These are phyloP conservation scores for Wasmannia auropunctata DNA, from an alignment of 1,140 invertebrate species.

Conservation along the genomic window DNA sequence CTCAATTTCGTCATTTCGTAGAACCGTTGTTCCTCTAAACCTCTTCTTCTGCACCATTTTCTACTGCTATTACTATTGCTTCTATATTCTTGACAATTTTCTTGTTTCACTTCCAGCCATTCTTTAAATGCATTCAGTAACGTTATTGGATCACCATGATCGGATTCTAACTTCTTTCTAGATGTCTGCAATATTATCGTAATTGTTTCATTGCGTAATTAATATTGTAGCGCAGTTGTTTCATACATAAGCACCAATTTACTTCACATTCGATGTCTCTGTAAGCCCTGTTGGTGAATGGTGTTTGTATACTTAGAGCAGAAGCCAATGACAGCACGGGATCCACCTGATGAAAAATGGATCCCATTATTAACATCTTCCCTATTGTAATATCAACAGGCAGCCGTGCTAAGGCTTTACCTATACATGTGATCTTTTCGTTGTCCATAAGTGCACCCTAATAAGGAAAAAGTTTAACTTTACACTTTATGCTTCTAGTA, in stretches of 20 bases:
- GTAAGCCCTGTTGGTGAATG: constrained; percentile 96
- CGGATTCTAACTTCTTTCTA: constrained; percentile 93
- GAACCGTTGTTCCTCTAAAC: constrained; percentile 97
- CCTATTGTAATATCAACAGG: constrained; percentile 98
- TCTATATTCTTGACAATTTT: constrained; percentile 77
- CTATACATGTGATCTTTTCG: constrained; percentile 95
- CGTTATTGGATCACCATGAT: constrained; percentile 98
- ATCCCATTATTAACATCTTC: constrained; percentile 98
- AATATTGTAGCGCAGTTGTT: constrained; percentile 21
- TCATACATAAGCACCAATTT: constrained; percentile 65
- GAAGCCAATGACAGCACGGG: constrained; percentile 96
- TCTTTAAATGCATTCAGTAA: constrained; percentile 95
- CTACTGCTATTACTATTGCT: constrained; percentile 85
- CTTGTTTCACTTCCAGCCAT: constrained; percentile 93
- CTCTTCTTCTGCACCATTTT: constrained; percentile 94
- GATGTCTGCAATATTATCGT: constrained; percentile 86
- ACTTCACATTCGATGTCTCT: constrained; percentile 93
- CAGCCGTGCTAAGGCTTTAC: constrained; percentile 93
- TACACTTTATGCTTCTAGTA: neutral
- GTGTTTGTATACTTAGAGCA: constrained; percentile 96
- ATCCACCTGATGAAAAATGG: constrained; percentile 95
- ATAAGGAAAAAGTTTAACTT: constrained; percentile 66
- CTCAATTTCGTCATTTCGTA: constrained; percentile 98
- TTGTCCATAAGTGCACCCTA: constrained; percentile 93
- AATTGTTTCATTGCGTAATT: constrained; percentile 21